Evolutionary conservation across 2,797 vertebrate species (phyloP), one percentile per base, ranked within the genome.

Genomic region (Toxotes lorentzi): DNA sequence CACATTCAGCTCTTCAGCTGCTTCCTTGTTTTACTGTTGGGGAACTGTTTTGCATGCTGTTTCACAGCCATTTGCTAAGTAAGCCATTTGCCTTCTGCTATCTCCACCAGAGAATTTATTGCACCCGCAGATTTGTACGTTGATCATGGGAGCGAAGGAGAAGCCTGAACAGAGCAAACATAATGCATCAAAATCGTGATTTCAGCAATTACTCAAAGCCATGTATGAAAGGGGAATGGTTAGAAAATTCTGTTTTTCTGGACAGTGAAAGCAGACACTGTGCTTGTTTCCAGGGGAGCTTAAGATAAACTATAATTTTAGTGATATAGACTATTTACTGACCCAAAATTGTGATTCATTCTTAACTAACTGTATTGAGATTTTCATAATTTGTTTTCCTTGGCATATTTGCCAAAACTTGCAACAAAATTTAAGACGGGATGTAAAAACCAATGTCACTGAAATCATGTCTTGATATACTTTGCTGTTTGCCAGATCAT

Each of bases 51-150:
- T 79, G 38, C 83, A 71, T 72, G 76, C 65, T 21, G 30, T 67
- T 82, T 85, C 68, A 71, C 70, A 79, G 72, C 75, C 78, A 69
- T 64, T 65, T 56, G 58, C 65, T 82, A 73, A 78, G 59, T 85
- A 83, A 89, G 73, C 70, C 34, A 16, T 83, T 86, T 75, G 65
- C 73, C 68, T 78, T 68, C 56, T 63, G 67, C 82, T 72, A 45
- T 84, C 66, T 76, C 45, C 45, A n/a, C 68, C 17, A 35, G 47
- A 61, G 76, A 81, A 84, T 86, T 78, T 73, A 78, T 83, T 73
- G 62, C 61, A 48, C 62, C 71, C 13, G 24, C 54, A 85, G 76
- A 87, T 89, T 78, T 91, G 53, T 78, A 61, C 3, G 2, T 50
- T 73, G 71, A 85, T 84, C 69, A 68, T 5, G n/a, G 34, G 7